Evolutionary conservation across 2,797 vertebrate species (phyloP).

Genomic region (Sarcophilus harrisii): DNA sequence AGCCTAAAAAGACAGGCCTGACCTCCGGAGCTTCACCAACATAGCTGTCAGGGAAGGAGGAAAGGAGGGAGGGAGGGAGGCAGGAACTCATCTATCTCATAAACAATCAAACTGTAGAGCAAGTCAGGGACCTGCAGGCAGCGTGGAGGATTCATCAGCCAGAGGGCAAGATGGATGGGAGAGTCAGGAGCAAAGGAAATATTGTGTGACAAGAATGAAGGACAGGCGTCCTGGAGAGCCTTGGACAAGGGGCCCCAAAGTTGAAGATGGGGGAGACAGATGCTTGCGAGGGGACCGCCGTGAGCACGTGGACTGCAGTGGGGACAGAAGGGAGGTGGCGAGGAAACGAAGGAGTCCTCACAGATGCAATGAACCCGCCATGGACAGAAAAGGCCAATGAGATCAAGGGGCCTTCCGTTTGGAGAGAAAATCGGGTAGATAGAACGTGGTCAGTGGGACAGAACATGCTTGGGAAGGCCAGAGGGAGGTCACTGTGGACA

Average conservation of each 20-base stretch:
- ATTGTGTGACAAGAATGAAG: constrained; percentile 1
- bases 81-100: not conserved
- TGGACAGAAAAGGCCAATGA: not conserved
- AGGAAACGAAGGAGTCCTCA: not conserved
- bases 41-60: not conserved
- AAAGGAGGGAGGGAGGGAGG: not conserved
- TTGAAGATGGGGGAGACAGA: not conserved
- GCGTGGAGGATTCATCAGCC: not conserved
- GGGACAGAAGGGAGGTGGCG: not conserved
- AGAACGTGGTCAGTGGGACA: not conserved
- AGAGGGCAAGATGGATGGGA: not conserved
- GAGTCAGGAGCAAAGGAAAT: not conserved
- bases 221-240: not conserved
- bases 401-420: not conserved
- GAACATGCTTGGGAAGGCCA: not conserved
- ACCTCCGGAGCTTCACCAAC: not conserved
- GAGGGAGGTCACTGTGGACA: not conserved
- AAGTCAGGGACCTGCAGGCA: not conserved
- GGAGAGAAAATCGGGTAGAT: not conserved
- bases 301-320: not conserved
- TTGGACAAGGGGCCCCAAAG: not conserved
- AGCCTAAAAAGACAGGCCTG: not conserved
- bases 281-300: not conserved
- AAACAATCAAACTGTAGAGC: constrained; percentile 1
- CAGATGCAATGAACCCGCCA: not conserved